These are phyloP conservation scores for Drosophila mercatorum DNA, from an alignment of 2,888 invertebrate species.

Conservation along the genomic window DNA sequence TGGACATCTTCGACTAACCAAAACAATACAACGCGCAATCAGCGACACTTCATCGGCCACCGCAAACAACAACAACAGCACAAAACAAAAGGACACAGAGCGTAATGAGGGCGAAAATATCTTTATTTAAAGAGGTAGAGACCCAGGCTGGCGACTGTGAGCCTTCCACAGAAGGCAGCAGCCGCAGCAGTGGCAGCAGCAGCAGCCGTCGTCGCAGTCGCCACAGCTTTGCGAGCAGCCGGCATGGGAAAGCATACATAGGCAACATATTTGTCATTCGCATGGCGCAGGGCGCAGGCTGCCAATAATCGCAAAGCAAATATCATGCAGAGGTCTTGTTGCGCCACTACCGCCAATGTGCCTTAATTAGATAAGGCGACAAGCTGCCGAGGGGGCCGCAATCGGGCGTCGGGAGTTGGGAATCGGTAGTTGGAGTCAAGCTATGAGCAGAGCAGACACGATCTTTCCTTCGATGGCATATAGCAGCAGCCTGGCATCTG, in stretches of 20 bases:
- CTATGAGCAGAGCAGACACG: slow-evolving; percentile 60
- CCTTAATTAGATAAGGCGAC: slow-evolving; percentile 80
- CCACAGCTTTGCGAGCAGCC: slow-evolving; percentile 12
- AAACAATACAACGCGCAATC: slow-evolving; percentile 82
- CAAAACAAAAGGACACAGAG: slow-evolving; percentile 75
- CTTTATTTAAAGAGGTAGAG: slow-evolving; percentile 69
- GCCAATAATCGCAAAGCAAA: slow-evolving; percentile 70
- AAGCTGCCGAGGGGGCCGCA: slow-evolving; percentile 51
- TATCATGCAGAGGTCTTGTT: slow-evolving; percentile 75
- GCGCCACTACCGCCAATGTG: slow-evolving; percentile 62
- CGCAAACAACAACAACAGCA: slow-evolving; percentile 22
- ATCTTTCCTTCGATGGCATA: slow-evolving; percentile 61
- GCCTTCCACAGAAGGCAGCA: slow-evolving; percentile 62
- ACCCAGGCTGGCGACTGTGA: slow-evolving; percentile 30
- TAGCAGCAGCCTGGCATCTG: slow-evolving; percentile 41
- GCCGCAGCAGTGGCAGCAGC: slow-evolving; percentile 14
- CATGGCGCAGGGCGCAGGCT: slow-evolving; percentile 57
- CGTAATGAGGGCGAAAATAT: slow-evolving; percentile 81
- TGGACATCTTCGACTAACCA: slow-evolving; percentile 60
- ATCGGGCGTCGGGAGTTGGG: slow-evolving; percentile 7
- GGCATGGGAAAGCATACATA: slow-evolving; percentile 39
- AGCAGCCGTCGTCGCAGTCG: background rate
- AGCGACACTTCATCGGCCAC: slow-evolving; percentile 82
- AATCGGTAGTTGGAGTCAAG: slow-evolving; percentile 18
- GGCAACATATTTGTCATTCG: slow-evolving; percentile 76